Base-by-base conservation (phyloP, 2,797 vertebrate genomes). In the Pangasius krempfi region DNA sequence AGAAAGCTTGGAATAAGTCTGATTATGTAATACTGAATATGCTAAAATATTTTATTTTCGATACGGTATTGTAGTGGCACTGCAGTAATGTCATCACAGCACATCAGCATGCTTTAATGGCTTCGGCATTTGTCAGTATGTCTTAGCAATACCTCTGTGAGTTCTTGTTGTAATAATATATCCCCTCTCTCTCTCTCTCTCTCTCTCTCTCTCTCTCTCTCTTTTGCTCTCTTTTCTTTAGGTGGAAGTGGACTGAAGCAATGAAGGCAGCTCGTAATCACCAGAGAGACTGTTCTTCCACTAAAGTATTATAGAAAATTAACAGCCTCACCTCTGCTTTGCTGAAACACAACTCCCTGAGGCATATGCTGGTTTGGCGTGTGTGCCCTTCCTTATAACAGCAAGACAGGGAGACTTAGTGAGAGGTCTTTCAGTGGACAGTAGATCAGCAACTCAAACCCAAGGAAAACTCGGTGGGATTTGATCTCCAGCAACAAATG, bases 241-340 rank as follows among this genome's bases (percentile, higher is more conserved):
- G 97, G 96, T 95, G 93, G 95, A 94, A 94, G 94, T 96, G 96
- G 95, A 96, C 91, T 94, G 94, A 95, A 91, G 93, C 92, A 93
- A 94, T 94, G 94, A 94, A 95, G 96, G 96, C 94, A 96, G 93
- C 93, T 93, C 93, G 94, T 93, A 91, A 92, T 91, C 88, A 91
- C 91, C 94, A 95, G 93, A 96, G 95, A 96, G 94, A 94, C 94
- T 91, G 93, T 94, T 95, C 91, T 89, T 94, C 94, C 95, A 94
- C 92, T 94, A 93, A 95, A 95, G 93, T 92, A 93, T 94, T 92
- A 94, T 92, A 86, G 90, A 94, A 92, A 94, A 93, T 92, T 93
- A 95, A 95, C 92, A 90, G 78, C 86, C 86, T 90, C 88, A 88
- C 89, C 91, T 92, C 91, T 93, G 88, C 85, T 92, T 92, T 93